phyloP scores from a whole-genome alignment of 2,113 vertebrate genomes.

The Leptosomus discolor region DNA sequence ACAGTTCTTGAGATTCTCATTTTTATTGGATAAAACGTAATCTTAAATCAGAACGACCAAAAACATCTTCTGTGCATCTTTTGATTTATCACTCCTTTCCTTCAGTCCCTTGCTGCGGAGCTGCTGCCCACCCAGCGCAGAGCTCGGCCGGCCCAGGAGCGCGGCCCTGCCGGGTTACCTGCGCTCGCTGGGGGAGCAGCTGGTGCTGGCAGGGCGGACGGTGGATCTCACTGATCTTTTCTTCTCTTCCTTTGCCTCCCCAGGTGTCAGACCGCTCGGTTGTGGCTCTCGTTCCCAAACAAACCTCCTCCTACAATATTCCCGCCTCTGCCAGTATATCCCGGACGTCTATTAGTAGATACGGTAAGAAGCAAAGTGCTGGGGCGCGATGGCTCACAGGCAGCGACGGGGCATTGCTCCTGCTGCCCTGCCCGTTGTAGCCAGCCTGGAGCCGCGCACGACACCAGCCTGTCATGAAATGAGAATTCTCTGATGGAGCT shows the following conservation, averaged over 20 bases:
- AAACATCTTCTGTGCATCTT: conserved; percentile 64
- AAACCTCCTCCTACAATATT: conserved; percentile 98
- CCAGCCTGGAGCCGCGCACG: neutral
- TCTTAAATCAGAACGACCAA: conserved; percentile 72
- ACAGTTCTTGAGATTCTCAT: conserved; percentile 71
- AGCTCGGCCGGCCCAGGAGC: neutral
- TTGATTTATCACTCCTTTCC: conserved; percentile 41
- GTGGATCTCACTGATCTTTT: neutral
- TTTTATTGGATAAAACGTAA: conserved; percentile 65
- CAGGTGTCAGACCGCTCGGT: conserved; percentile 95
- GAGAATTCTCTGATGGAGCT: neutral
- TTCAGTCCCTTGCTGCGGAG: neutral
- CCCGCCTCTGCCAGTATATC: conserved; percentile 95
- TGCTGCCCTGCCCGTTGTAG: accelerated
- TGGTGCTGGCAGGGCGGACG: accelerated
- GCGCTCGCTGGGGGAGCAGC: neutral
- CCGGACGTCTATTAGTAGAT: conserved; percentile 93
- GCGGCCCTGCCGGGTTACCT: no score
- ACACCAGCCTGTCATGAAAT: neutral
- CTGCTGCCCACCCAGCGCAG: neutral
- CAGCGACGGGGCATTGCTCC: accelerated
- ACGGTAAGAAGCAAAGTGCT: conserved; percentile 76
- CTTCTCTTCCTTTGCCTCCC: neutral
- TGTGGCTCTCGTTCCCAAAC: conserved; percentile 95
- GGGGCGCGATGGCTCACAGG: accelerated